Percentiles rank a stretch among this genome's conserved stretches.
Evolutionary conservation across 2,113 vertebrate species (phyloP).

Genomic region (Microcebus griseorufus): DNA sequence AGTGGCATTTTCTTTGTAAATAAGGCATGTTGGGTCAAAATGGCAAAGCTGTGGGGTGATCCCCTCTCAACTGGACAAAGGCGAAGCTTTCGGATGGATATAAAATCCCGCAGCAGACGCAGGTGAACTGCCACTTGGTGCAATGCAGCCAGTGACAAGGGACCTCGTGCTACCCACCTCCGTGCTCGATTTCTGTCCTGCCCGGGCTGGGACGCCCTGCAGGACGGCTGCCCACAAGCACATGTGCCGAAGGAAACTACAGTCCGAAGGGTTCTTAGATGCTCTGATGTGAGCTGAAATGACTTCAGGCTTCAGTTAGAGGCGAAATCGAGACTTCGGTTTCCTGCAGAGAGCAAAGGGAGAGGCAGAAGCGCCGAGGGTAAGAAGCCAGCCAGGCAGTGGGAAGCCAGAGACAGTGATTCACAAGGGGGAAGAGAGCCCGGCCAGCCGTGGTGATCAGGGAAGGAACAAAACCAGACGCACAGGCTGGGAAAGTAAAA

Average conservation of each 20-base stretch:
- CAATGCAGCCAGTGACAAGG: rapidly evolving
- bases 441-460: background rate
- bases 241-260: background rate
- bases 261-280: background rate
- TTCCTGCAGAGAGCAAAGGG: constrained; percentile 56
- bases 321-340: background rate
- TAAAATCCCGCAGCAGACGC: rapidly evolving
- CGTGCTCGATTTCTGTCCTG: background rate
- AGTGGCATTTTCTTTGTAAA: background rate
- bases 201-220: background rate
- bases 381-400: constrained; percentile 60
- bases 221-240: background rate
- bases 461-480: constrained; percentile 34
- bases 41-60: background rate
- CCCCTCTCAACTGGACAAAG: background rate
- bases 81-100: background rate
- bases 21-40: background rate
- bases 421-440: background rate
- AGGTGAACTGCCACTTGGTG: no score
- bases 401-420: background rate
- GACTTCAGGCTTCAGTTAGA: constrained; percentile 40
- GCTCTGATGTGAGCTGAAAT: background rate
- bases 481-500: background rate
- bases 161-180: rapidly evolving
- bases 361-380: background rate